Evolutionary conservation across 53 echinoderm and acorn worm genomes (phyloP), one percentile per base, ranked within the genome.

Genomic region (Patiria pectinifera): DNA sequence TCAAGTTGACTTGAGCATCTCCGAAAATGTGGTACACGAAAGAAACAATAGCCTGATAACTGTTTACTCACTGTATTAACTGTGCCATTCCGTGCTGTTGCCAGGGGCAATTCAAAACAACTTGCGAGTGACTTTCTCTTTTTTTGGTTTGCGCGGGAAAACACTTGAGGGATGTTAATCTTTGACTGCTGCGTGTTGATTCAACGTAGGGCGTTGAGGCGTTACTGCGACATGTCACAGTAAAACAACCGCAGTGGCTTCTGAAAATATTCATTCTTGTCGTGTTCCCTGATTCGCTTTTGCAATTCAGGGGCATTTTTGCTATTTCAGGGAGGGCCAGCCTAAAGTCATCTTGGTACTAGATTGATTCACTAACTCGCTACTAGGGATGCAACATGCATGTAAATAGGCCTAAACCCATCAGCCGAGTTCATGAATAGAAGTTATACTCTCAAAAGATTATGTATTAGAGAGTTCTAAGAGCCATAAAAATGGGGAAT

Each of bases 81-180:
- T 84, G 25, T 84, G 62, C 84, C 14, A 21, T 43, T 84, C 66
- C 26, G n/a, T 44, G 18, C 49, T 86, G 86, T 86, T 72, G 72
- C 86, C 48, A 47, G 70, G 86, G 71, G 72, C 35, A 86, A 72
- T 70, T 19, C 14, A 70, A 70, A 70, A 70, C 16, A 15, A 70
- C 5, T 70, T 18, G 16, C 21, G 16, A 5, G 18, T 13, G 70
- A 70, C 21, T 70, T 70, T 70, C 70, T 70, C 70, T 70, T 70
- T 70, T 70, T 35, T 35, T 35, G 35, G 4, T 18, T 70, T 78
- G 78, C 35, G 78, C 78, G 78, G 78, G 78, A 78, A 78, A 78
- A 78, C 78, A 78, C 78, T 45, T 14, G 78, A 45, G 26, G 26
- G 6, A 2, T 70, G 16, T 70, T 70, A 70, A 15, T 15, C 8